These are phyloP conservation scores for Branchellion lobata DNA, from an alignment of 2,888 invertebrate species.

Conservation along the genomic window DNA sequence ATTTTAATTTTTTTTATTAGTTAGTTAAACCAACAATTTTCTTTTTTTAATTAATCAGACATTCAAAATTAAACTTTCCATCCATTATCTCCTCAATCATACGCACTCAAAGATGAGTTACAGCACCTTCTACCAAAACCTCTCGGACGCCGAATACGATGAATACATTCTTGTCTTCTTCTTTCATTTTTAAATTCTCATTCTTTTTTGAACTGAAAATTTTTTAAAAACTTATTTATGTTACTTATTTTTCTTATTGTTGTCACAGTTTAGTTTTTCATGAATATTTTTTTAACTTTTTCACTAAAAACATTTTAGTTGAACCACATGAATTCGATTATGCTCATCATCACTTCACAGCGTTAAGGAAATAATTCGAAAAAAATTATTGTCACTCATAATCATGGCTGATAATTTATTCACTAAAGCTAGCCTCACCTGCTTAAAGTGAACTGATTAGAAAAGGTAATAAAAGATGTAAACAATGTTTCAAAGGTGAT, in stretches of 20 bases:
- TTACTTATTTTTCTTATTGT: neutral
- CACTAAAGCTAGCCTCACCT: too few relatives aligned
- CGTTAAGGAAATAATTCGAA: neutral
- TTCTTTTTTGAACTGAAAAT: neutral
- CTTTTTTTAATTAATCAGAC: too few relatives aligned
- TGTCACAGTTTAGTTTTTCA: neutral
- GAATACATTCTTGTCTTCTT: slow-evolving; percentile 49
- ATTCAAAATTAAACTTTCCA: too few relatives aligned
- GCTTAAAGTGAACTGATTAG: too few relatives aligned
- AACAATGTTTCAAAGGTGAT: slow-evolving; percentile 43
- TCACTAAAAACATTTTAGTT: neutral
- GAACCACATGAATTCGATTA: neutral
- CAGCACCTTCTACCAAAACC: slow-evolving; percentile 51
- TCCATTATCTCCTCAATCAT: too few relatives aligned
- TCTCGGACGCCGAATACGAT: slow-evolving; percentile 51
- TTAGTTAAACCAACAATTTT: too few relatives aligned
- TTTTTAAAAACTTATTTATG: neutral
- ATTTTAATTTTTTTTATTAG: too few relatives aligned
- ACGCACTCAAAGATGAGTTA: slow-evolving; percentile 51
- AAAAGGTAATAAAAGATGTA: too few relatives aligned
- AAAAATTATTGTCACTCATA: too few relatives aligned
- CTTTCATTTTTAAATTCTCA: slow-evolving; percentile 17
- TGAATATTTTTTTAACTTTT: neutral
- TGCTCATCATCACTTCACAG: neutral
- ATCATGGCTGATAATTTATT: too few relatives aligned